Percentiles rank a stretch among this genome's conserved stretches.
phyloP scores from a whole-genome alignment of 92 coral and sea anemone species.

The Actinernus sp. region DNA sequence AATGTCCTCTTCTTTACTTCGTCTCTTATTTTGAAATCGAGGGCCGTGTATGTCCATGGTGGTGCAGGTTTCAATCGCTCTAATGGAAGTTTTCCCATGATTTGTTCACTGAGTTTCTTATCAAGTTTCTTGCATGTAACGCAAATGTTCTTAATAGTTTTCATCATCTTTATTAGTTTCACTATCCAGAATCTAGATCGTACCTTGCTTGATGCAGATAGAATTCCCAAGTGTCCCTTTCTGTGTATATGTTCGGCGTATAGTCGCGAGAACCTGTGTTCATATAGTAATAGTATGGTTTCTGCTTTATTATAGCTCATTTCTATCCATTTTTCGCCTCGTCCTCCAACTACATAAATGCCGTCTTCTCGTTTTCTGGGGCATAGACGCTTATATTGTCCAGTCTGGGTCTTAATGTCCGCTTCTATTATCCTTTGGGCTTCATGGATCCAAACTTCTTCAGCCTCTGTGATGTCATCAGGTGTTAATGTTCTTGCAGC shows the following conservation, averaged over 20 bases:
- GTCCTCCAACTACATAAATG: conserved; percentile 17
- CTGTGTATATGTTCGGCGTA: conserved; percentile 24
- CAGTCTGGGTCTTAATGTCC: not conserved
- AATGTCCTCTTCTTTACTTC: conserved; percentile 40
- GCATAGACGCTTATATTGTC: conserved; percentile 12
- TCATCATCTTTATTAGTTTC: conserved; percentile 7
- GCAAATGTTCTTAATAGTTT: conserved; percentile 6
- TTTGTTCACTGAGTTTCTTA: conserved; percentile 16
- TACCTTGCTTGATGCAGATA: conserved; percentile 17
- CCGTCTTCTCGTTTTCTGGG: conserved; percentile 27
- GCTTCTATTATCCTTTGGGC: conserved; percentile 17
- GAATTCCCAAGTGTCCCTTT: not conserved
- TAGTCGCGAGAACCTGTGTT: conserved; percentile 28
- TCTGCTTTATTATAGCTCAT: conserved; percentile 26
- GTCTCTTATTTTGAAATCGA: conserved; percentile 45
- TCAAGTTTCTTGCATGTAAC: conserved; percentile 47
- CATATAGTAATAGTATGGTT: conserved; percentile 12
- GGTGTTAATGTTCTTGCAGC: conserved; percentile 7
- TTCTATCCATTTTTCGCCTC: conserved; percentile 14
- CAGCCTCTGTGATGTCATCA: conserved; percentile 16
- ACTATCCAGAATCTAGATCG: conserved; percentile 31
- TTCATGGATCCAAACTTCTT: conserved; percentile 39
- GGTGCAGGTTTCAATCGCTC: conserved; percentile 56
- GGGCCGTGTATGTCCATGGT: conserved; percentile 44
- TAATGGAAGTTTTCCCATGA: conserved; percentile 49